phyloP scores from a whole-genome alignment of 2,888 invertebrate genomes.

The Scaptomyza reducta region DNA sequence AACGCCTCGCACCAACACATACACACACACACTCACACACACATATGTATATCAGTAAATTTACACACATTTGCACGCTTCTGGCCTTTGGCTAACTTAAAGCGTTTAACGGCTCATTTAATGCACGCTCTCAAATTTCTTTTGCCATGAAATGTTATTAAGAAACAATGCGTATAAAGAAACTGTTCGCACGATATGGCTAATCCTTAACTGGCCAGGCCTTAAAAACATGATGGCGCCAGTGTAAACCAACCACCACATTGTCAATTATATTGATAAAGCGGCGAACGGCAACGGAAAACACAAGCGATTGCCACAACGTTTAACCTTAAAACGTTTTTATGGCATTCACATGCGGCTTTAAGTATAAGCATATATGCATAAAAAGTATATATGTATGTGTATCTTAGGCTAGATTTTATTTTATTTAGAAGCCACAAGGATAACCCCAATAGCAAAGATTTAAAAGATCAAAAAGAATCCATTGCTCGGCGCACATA shows the following conservation, averaged over 20 bases:
- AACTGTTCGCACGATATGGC: slow-evolving; percentile 50
- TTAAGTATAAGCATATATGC: slow-evolving; percentile 18
- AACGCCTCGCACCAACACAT: slow-evolving; percentile 50
- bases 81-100: slow-evolving; percentile 56
- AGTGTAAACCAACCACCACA: slow-evolving; percentile 3
- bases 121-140: slow-evolving; percentile 46
- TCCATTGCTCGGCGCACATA: background rate
- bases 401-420: background rate
- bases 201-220: slow-evolving; percentile 64
- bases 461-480: slow-evolving; percentile 10
- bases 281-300: slow-evolving; percentile 2
- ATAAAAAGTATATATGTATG: background rate
- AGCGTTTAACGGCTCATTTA: slow-evolving; percentile 79
- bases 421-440: slow-evolving; percentile 10
- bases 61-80: slow-evolving; percentile 11
- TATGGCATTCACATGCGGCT: slow-evolving; percentile 13
- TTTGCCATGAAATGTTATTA: slow-evolving; percentile 68
- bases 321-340: slow-evolving; percentile 44
- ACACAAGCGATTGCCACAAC: slow-evolving; percentile 19
- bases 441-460: slow-evolving; percentile 11
- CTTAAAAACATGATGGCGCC: slow-evolving; percentile 16
- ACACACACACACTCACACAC: slow-evolving; percentile 9
- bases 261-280: slow-evolving; percentile 50
- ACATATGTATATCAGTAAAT: background rate
- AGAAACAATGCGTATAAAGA: slow-evolving; percentile 49